Evolutionary conservation across 2,113 vertebrate species (phyloP).

Genomic region (Embiotoca jacksoni): DNA sequence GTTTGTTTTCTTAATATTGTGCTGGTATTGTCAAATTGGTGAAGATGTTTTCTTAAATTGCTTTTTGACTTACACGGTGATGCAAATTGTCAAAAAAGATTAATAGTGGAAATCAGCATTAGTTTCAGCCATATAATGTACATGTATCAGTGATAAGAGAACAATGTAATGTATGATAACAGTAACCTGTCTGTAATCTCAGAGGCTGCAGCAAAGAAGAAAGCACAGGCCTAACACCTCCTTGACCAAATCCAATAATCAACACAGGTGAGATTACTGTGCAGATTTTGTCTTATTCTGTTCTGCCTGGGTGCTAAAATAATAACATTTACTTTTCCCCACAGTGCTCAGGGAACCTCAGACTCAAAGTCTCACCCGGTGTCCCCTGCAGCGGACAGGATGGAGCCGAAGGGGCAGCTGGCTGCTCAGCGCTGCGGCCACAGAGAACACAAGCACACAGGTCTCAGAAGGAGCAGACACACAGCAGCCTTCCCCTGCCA

Average conservation of each 20-base stretch:
- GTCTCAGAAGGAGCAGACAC: slow-evolving; percentile 27
- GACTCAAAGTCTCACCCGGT: slow-evolving; percentile 7
- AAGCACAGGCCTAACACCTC: slow-evolving; percentile 51
- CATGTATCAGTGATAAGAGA: too few relatives aligned
- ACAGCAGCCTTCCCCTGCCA: slow-evolving; percentile 13
- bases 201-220: slow-evolving; percentile 64
- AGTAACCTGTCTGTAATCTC: background rate
- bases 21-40: too few relatives aligned
- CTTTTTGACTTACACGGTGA: too few relatives aligned
- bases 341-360: slow-evolving; percentile 55
- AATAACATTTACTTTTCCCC: background rate
- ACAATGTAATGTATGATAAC: background rate
- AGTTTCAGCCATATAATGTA: too few relatives aligned
- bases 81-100: too few relatives aligned
- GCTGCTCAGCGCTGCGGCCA: slow-evolving; percentile 18
- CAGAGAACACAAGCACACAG: slow-evolving; percentile 29
- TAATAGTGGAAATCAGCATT: too few relatives aligned
- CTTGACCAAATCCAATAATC: slow-evolving; percentile 31
- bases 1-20: too few relatives aligned
- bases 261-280: slow-evolving; percentile 51
- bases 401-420: slow-evolving; percentile 19
- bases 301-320: background rate
- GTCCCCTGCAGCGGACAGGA: slow-evolving; percentile 15
- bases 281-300: background rate
- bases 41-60: too few relatives aligned